Conservation (phyloP, 2,888 invertebrate genomes). For the Smittia sp. region DNA sequence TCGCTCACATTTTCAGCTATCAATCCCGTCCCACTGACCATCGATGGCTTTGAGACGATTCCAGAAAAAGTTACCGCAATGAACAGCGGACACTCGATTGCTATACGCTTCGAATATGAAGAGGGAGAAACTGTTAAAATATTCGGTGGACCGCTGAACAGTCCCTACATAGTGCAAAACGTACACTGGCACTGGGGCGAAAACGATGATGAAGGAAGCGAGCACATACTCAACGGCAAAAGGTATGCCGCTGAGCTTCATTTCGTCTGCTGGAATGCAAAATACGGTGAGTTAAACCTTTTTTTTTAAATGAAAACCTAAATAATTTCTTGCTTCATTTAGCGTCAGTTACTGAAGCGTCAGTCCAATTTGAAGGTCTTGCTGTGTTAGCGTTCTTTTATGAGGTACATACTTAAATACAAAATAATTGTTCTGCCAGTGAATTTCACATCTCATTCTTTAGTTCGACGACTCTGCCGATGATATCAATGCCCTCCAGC, state of each 20-base stretch:
- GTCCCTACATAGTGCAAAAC: slow-evolving; percentile 8
- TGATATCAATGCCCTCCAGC: background rate
- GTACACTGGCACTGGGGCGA: slow-evolving; percentile 33
- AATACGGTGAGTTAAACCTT: background rate
- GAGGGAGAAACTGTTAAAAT: background rate
- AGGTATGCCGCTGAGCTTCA: slow-evolving; percentile 20
- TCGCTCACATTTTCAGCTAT: background rate
- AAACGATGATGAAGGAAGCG: background rate
- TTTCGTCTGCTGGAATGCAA: slow-evolving; percentile 13
- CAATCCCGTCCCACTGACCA: background rate
- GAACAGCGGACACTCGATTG: slow-evolving; percentile 29
- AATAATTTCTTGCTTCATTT: background rate
- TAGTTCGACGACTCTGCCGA: background rate
- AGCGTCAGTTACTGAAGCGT: background rate
- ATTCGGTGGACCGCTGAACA: slow-evolving; percentile 19
- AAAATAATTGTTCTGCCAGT: background rate
- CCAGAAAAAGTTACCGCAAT: background rate
- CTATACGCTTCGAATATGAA: background rate
- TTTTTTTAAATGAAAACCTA: background rate
- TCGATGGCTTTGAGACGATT: background rate
- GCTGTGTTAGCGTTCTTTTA: slow-evolving; percentile 27
- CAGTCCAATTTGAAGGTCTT: background rate
- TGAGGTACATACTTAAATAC: too few species aligned
- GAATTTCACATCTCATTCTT: background rate
- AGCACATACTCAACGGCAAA: background rate